phyloP scores from a whole-genome alignment of 30 jellyfish, hydroid and myxozoan genomes.

The Aurelia sp. region DNA sequence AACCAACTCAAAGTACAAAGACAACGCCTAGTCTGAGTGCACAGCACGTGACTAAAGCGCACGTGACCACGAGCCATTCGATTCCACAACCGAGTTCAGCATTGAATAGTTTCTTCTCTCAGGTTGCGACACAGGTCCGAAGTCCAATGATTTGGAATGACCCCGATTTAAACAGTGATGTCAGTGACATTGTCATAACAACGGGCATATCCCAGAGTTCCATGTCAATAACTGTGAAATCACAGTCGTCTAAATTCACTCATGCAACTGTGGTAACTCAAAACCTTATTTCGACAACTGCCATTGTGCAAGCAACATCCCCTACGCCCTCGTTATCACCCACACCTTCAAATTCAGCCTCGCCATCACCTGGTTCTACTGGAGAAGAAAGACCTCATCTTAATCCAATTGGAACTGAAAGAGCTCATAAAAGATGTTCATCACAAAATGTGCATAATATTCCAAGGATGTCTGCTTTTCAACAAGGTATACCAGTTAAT shows the following conservation, averaged over 20 bases:
- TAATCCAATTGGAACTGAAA: slow-evolving; percentile 96
- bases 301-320: slow-evolving; percentile 77
- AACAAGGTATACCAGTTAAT: slow-evolving; percentile 54
- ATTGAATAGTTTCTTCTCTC: slow-evolving; percentile 81
- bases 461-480: slow-evolving; percentile 75
- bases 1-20: slow-evolving; percentile 68
- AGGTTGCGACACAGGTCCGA: slow-evolving; percentile 97
- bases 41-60: slow-evolving; percentile 62
- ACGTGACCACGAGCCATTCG: slow-evolving; percentile 34
- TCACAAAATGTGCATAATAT: slow-evolving; percentile 49
- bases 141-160: slow-evolving; percentile 99
- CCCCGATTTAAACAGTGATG: slow-evolving; percentile 26
- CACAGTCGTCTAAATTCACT: slow-evolving; percentile 26
- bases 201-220: slow-evolving; percentile 39
- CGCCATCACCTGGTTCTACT: slow-evolving; percentile 85
- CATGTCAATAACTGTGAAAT: slow-evolving; percentile 10
- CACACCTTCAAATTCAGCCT: slow-evolving; percentile 78
- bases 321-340: slow-evolving; percentile 97
- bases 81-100: slow-evolving; percentile 53
- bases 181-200: slow-evolving; percentile 12
- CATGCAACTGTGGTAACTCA: slow-evolving; percentile 47
- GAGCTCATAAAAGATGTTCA: slow-evolving; percentile 82
- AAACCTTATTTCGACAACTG: slow-evolving; percentile 56
- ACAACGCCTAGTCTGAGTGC: slow-evolving; percentile 60
- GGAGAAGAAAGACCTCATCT: slow-evolving; percentile 92